Percentiles rank a stretch among this genome's conserved stretches.
Evolutionary conservation across 2,797 vertebrate genomes (phyloP).

Genomic region (Hemitrygon akajei): DNA sequence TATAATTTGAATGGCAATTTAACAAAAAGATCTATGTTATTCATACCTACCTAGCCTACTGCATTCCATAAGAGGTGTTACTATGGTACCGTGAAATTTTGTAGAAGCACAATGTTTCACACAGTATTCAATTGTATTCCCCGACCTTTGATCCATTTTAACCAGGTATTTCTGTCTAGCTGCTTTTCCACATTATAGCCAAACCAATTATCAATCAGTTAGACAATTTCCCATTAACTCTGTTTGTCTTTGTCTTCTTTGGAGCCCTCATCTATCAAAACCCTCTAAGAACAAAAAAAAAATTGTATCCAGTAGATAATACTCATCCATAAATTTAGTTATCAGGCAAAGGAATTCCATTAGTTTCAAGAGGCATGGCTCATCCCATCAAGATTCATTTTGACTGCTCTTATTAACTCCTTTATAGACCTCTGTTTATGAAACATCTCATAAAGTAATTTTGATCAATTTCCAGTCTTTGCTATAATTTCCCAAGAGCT

Average conservation of each 20-base stretch:
- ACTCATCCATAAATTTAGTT: background rate
- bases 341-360: background rate
- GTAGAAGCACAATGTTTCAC: background rate
- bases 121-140: slow-evolving; percentile 13
- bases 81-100: background rate
- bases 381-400: background rate
- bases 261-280: background rate
- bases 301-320: background rate
- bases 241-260: background rate
- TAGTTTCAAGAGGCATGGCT: background rate
- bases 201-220: background rate
- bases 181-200: background rate
- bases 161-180: background rate
- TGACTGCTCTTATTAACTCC: background rate
- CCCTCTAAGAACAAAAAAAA: background rate
- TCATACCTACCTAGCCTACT: background rate
- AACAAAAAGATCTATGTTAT: background rate
- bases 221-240: background rate
- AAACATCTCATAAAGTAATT: background rate
- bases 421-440: background rate
- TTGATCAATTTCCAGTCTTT: background rate
- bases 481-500: background rate
- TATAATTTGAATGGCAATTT: background rate
- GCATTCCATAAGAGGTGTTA: background rate
- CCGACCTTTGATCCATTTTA: background rate